Evolutionary conservation across 2,888 invertebrate genomes (phyloP).

Genomic region (Eupithecia dodoneata): DNA sequence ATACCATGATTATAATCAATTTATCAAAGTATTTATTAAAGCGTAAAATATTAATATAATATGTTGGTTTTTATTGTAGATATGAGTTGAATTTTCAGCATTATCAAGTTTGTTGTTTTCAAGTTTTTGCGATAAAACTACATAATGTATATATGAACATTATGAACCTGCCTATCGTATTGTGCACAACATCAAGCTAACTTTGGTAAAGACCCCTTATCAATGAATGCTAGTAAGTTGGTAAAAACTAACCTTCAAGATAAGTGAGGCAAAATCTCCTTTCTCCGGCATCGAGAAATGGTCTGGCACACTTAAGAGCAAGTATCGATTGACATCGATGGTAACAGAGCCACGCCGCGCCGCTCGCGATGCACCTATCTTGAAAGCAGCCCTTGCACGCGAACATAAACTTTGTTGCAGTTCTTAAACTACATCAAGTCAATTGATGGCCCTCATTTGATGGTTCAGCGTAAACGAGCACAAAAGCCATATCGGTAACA

Average conservation of each 20-base stretch:
- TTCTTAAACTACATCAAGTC: conserved; percentile 43
- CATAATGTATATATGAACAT: neutral
- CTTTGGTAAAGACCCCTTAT: neutral
- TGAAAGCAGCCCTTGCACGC: conserved; percentile 37
- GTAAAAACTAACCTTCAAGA: neutral
- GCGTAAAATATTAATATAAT: neutral
- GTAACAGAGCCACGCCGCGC: conserved; percentile 56
- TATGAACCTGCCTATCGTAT: neutral
- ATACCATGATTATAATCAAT: neutral
- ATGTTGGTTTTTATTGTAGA: neutral
- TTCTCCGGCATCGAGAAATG: conserved; percentile 46
- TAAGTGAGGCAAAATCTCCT: conserved; percentile 27
- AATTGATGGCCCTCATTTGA: conserved; percentile 59
- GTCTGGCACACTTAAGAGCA: conserved; percentile 52
- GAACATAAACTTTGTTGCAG: conserved; percentile 31
- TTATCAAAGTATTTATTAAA: neutral
- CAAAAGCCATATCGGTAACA: conserved; percentile 61
- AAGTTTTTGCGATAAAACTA: neutral
- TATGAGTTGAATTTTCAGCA: neutral
- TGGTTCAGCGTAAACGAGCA: conserved; percentile 55
- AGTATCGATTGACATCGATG: conserved; percentile 64
- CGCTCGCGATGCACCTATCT: conserved; percentile 48
- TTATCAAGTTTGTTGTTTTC: neutral
- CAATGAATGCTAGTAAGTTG: neutral
- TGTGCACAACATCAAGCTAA: neutral